phyloP scores from a whole-genome alignment of 1,140 invertebrate genomes.

The Muscidifurax raptorellus region DNA sequence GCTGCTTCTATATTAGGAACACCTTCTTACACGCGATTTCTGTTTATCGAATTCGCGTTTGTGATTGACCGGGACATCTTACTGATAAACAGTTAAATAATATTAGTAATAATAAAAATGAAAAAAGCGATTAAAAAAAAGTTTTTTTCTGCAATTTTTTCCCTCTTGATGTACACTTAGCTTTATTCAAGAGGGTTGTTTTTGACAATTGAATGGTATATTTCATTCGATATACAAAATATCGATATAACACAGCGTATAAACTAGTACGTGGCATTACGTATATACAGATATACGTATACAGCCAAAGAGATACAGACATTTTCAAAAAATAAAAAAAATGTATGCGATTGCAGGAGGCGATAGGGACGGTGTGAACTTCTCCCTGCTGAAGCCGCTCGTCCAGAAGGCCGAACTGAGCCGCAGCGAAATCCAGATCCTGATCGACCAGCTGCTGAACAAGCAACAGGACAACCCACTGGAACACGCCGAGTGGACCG shows the following conservation, averaged over 20 bases:
- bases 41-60: not conserved
- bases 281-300: not conserved
- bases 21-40: conserved; percentile 21
- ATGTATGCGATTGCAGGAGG: conserved; percentile 70
- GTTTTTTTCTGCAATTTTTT: not conserved
- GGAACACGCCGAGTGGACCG: conserved; percentile 89
- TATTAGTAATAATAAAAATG: not conserved
- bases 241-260: not conserved
- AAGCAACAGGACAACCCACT: conserved; percentile 87
- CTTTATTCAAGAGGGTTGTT: not conserved
- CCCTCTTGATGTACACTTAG: not conserved
- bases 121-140: not conserved
- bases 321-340: not conserved
- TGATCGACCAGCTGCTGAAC: conserved; percentile 91
- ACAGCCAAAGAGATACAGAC: not conserved
- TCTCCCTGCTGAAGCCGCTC: conserved; percentile 83
- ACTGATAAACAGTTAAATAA: not conserved
- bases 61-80: not conserved
- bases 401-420: conserved; percentile 87
- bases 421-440: conserved; percentile 89
- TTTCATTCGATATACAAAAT: not conserved
- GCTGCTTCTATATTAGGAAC: conserved; percentile 52
- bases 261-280: not conserved
- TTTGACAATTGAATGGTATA: not conserved
- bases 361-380: conserved; percentile 80